These are phyloP conservation scores for Onychorhynchus coronatus DNA, from an alignment of 2,113 vertebrate species.

Conservation along the genomic window DNA sequence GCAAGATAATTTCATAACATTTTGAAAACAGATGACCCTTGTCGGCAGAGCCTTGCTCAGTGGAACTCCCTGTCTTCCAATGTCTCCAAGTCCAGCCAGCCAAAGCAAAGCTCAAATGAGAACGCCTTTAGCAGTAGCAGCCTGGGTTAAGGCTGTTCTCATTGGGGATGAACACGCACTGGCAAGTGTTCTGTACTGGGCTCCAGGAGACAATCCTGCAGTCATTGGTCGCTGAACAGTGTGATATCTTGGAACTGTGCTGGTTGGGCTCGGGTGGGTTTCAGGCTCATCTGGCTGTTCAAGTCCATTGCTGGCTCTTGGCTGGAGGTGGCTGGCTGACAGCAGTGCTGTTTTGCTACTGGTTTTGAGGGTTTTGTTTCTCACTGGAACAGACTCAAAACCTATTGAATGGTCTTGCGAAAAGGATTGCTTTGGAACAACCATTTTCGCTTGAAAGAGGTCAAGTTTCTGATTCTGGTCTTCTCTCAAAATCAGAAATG, in stretches of 20 bases:
- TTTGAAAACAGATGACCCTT: background rate
- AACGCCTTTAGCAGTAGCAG: background rate
- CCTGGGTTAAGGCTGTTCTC: background rate
- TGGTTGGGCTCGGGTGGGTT: background rate
- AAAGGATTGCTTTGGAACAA: constrained; percentile 1
- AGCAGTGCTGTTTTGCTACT: background rate
- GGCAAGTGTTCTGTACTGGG: accelerated
- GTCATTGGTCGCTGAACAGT: accelerated
- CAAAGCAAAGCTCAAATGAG: background rate
- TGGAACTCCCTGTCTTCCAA: background rate
- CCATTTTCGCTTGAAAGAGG: background rate
- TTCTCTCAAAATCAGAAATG: background rate
- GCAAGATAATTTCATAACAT: background rate
- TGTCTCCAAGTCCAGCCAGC: accelerated
- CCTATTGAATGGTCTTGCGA: background rate
- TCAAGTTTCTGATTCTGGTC: background rate
- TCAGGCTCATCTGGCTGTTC: background rate
- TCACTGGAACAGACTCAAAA: background rate
- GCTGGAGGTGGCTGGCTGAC: background rate
- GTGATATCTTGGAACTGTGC: accelerated
- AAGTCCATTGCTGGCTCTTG: background rate
- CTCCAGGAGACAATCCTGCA: background rate
- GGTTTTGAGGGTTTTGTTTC: background rate
- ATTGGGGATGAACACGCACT: background rate
- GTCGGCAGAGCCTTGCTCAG: background rate